Evolutionary conservation across 1,140 invertebrate species (phyloP).

Genomic region (Pissodes strobi): DNA sequence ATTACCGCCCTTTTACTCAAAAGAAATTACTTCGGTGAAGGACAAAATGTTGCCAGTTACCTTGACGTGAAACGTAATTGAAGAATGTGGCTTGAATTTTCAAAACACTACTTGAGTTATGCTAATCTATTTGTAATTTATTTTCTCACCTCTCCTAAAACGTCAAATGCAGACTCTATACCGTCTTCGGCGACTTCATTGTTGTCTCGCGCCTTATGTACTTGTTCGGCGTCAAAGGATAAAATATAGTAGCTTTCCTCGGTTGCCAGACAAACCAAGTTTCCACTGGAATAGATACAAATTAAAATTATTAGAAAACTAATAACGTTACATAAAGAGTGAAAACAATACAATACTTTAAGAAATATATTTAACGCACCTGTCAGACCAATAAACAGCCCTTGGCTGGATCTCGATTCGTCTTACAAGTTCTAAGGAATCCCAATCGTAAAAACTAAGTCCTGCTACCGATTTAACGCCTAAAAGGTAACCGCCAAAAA

Average conservation of each 20-base stretch:
- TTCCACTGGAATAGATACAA: constrained; percentile 67
- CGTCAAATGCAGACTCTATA: constrained; percentile 96
- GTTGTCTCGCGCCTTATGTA: constrained; percentile 73
- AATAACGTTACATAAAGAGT: neutral
- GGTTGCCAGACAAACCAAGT: constrained; percentile 90
- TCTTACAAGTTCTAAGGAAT: constrained; percentile 86
- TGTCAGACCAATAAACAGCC: constrained; percentile 94
- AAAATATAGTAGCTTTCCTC: constrained; percentile 97
- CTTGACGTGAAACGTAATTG: too few relatives aligned
- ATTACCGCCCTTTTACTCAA: too few relatives aligned
- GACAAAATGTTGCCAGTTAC: too few relatives aligned
- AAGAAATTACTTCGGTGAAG: too few relatives aligned
- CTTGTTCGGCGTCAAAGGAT: constrained; percentile 80
- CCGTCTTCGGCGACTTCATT: constrained; percentile 89
- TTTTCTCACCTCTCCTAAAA: constrained; percentile 59
- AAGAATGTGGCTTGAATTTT: too few relatives aligned
- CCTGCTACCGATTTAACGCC: constrained; percentile 93
- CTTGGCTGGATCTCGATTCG: constrained; percentile 95
- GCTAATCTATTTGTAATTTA: too few relatives aligned
- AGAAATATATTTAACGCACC: constrained; percentile 10
- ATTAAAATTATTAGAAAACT: neutral
- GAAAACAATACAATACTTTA: neutral
- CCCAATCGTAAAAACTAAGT: constrained; percentile 97
- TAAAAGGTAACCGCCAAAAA: constrained; percentile 93
- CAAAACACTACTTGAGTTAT: too few relatives aligned